Percentiles rank a stretch among this genome's conserved stretches.
Conservation (phyloP, 2,888 invertebrate genomes). For the Syrista parreyssii region DNA sequence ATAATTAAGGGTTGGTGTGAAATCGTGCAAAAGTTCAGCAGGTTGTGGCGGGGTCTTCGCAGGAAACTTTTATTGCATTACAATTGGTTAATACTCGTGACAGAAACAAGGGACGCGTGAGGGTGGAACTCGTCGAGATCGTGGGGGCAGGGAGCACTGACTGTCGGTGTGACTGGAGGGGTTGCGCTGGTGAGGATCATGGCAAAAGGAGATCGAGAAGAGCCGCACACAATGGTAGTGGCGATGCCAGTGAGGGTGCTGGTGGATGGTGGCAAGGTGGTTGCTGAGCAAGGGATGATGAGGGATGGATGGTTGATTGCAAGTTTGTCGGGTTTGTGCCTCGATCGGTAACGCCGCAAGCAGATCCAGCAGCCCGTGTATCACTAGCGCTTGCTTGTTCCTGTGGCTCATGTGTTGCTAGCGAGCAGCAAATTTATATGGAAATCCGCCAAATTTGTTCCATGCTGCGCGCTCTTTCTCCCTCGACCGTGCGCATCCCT, state of each 20-base stretch:
- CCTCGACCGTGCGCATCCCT: constrained; percentile 8
- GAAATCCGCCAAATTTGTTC: constrained; percentile 64
- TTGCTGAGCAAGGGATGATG: constrained; percentile 6
- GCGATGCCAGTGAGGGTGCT: background rate
- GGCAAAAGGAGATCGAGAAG: background rate
- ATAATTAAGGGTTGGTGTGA: background rate
- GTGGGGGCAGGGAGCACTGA: background rate
- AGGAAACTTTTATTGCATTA: constrained; percentile 2
- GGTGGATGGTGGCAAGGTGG: constrained; percentile 9
- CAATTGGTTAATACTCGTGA: background rate
- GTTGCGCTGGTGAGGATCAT: background rate
- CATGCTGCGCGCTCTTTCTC: constrained; percentile 29
- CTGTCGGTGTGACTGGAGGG: background rate
- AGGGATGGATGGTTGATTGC: constrained; percentile 16
- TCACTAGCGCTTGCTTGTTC: constrained; percentile 37
- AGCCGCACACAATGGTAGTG: background rate
- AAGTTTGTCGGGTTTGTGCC: constrained; percentile 19
- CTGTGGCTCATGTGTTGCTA: constrained; percentile 37
- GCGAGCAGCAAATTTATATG: constrained; percentile 64
- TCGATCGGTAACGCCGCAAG: constrained; percentile 24
- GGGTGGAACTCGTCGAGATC: background rate
- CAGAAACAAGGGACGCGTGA: background rate
- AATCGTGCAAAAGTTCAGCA: background rate
- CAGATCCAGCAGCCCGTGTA: constrained; percentile 32
- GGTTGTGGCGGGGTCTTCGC: background rate